Base-by-base conservation (phyloP, 2,113 vertebrate species). In the Larimichthys crocea region DNA sequence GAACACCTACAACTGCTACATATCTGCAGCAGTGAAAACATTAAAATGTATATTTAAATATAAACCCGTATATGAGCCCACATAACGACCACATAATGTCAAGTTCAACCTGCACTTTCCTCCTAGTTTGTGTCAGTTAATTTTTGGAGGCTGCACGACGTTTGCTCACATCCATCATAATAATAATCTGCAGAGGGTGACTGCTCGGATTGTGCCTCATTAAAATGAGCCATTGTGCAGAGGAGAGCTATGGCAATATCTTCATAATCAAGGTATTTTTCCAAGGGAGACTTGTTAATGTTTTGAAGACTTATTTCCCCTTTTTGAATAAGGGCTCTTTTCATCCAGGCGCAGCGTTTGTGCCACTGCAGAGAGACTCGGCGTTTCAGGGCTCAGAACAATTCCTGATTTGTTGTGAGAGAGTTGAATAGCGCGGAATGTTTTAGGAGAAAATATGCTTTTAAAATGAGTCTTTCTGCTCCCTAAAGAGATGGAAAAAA, bases 291-390 rank as follows among this genome's bases (percentile, higher is more conserved):
- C 86, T 89, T 90, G 92, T 84, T 92, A 89, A 93, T 95, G 92
- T 94, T 94, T 93, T 91, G 83, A 88, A 92, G 91, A 93, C 89
- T 92, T 93, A 92, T 91, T 67, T 65, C 94, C 94, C 82, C 92
- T 4, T 93, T 93, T 88, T 90, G 91, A 93, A 94, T 92, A 92
- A 92, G 83, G 82, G 89, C 89, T 77, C 88, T 94, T 94, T 97
- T 96, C 95, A 94, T 89, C 87, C 93, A 91, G 93, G 91, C 93
- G 12, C 87, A 87, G 93, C 90, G 93, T 97, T 97, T 96, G 96
- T 94, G 95, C 92, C 90, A 84, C 89, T 49, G 71, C 89, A 95
- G 95, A 96, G 96, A 96, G 95, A 74, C 81, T 96, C 95, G 93
- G 86, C 83, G 92, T 83, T 82, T 68, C 77, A 63, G 82, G 67